Evolutionary conservation across 2,113 vertebrate species (phyloP).

Genomic region (Ramphastos sulfuratus): DNA sequence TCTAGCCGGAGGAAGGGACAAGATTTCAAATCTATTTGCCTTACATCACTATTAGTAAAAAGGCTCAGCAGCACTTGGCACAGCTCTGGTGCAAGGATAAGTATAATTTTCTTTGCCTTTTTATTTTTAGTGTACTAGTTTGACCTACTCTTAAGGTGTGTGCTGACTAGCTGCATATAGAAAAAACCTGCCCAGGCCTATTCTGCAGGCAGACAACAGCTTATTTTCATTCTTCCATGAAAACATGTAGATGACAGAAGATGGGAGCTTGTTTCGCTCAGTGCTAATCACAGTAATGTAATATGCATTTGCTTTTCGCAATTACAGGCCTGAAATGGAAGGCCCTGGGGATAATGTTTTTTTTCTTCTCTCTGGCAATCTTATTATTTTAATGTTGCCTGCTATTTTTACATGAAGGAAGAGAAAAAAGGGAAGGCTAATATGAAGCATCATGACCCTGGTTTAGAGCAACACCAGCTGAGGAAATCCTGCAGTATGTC

Average conservation of each 20-base stretch:
- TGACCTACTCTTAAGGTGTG: neutral
- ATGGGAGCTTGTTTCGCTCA: constrained; percentile 41
- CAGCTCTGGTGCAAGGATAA: neutral
- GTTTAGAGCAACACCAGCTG: neutral
- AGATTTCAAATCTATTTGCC: neutral
- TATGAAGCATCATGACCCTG: neutral
- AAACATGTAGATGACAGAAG: constrained; percentile 27
- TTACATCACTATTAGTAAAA: neutral
- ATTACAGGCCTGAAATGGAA: constrained; percentile 19
- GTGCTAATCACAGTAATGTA: constrained; percentile 38
- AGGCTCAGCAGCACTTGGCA: neutral
- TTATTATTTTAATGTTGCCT: constrained; percentile 41
- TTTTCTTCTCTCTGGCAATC: neutral
- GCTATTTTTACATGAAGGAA: neutral
- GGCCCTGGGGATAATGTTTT: neutral
- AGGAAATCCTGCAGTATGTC: neutral
- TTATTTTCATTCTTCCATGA: constrained; percentile 33
- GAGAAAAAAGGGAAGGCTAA: neutral
- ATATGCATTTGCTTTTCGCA: constrained; percentile 57
- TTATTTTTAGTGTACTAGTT: neutral
- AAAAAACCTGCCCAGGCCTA: neutral
- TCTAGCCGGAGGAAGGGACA: neutral
- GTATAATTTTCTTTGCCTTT: neutral
- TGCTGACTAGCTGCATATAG: neutral
- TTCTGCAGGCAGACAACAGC: constrained; percentile 19